Base-by-base conservation (phyloP, 2,797 vertebrate species). In the Psittacula derbiana region DNA sequence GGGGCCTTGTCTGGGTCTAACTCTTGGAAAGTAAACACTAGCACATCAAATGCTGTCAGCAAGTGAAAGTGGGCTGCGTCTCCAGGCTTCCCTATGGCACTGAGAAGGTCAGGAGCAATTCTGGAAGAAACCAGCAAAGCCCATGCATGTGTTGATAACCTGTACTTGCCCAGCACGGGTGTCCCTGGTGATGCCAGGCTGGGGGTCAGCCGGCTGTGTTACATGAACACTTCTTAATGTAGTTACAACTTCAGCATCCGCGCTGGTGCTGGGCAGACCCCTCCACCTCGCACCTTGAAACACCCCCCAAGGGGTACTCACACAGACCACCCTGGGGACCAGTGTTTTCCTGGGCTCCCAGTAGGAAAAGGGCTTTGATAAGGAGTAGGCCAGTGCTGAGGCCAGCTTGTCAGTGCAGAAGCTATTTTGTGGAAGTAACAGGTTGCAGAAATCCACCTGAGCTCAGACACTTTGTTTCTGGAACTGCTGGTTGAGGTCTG, bases 291-390 rank as follows among this genome's bases (percentile, higher is more conserved):
- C 65, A 23, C 47, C 66, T 67, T 16, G 0, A n/a, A 82, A 70
- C 36, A 28, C 25, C 28, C 4, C 0, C 40, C 31, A 12, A 38
- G 49, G 30, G 16, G 11, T 55, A 12, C 25, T 28, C 5, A 0
- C 1, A 0, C 28, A 50, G 60, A 27, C 16, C 7, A 25, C 13
- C 8, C 10, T 0, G 0, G 5, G 31, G 16, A 49, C 17, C 7
- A 36, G 8, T 3, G 1, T 76, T 85, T 80, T 57, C 57, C 62
- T 52, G 25, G 1, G 4, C 4, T 61, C 11, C 16, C 0, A 0
- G 3, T 16, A 43, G 25, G 58, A 66, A 66, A 72, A 73, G 64
- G 15, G 19, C 6, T 94, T 85, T 86, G 58, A 12, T 38, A 43
- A 61, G 41, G 27, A 49, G 15, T 12, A 49, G 31, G 18, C 21